Percentiles rank a stretch among this genome's conserved stretches.
Conservation (phyloP, 2,797 vertebrate species). For the Aeoliscus strigatus region DNA sequence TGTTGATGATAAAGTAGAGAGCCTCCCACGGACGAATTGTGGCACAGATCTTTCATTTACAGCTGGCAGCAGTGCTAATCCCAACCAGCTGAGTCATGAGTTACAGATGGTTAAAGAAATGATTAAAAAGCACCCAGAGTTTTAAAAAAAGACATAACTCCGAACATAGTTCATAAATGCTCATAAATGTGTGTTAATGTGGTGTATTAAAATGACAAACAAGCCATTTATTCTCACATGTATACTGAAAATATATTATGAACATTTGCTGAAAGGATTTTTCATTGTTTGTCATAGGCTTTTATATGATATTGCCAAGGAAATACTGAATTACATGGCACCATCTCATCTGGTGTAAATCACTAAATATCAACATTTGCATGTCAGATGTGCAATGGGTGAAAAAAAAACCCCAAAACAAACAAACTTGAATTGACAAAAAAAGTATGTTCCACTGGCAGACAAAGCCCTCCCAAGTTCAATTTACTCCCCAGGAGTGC, state of each 20-base stretch:
- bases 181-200: conserved; percentile 1
- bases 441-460: conserved; percentile 33
- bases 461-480: conserved; percentile 44
- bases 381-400: conserved; percentile 55
- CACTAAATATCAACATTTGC: conserved; percentile 48
- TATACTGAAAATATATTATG: conserved; percentile 13
- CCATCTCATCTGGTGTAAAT: conserved; percentile 61
- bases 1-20: conserved; percentile 38
- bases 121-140: conserved; percentile 10
- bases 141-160: too few species aligned
- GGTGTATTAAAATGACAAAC: conserved; percentile 4
- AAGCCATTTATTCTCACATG: too few species aligned
- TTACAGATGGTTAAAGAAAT: conserved; percentile 28
- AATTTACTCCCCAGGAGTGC: conserved; percentile 48
- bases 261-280: conserved; percentile 31
- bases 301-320: conserved; percentile 53
- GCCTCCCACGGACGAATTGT: conserved; percentile 22
- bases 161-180: conserved; percentile 10
- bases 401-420: too few species aligned
- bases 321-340: conserved; percentile 46
- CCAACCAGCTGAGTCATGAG: conserved; percentile 40
- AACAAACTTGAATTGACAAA: conserved; percentile 41
- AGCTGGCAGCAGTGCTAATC: conserved; percentile 44
- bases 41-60: conserved; percentile 33
- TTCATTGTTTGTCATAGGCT: conserved; percentile 32